These are phyloP conservation scores for Paramormyrops hopkinsi DNA, from an alignment of 2,797 vertebrate species.

Conservation along the genomic window DNA sequence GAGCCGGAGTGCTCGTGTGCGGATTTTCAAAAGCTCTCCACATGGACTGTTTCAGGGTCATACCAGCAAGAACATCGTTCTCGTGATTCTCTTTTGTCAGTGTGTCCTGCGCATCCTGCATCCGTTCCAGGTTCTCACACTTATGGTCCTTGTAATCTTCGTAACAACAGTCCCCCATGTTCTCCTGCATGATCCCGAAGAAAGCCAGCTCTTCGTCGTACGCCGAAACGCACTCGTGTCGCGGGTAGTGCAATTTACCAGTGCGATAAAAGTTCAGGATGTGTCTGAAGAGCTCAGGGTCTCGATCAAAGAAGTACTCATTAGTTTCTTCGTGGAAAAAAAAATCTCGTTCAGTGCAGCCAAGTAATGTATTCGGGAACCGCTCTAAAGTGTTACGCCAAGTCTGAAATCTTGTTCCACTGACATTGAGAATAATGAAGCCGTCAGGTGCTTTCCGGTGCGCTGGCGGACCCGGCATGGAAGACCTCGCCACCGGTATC, in stretches of 20 bases:
- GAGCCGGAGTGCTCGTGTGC: constrained; percentile 86
- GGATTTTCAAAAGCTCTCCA: constrained; percentile 95
- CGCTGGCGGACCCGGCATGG: constrained; percentile 82
- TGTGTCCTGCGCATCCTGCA: constrained; percentile 86
- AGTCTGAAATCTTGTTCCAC: constrained; percentile 88
- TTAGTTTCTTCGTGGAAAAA: constrained; percentile 89
- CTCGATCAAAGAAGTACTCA: constrained; percentile 92
- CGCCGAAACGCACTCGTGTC: constrained; percentile 88
- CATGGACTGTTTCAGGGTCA: constrained; percentile 80
- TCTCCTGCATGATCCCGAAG: constrained; percentile 90
- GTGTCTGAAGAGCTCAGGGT: constrained; percentile 91
- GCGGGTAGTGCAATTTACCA: constrained; percentile 87
- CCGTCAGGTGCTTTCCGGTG: constrained; percentile 78
- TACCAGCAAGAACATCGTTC: constrained; percentile 71
- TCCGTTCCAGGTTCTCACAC: constrained; percentile 82
- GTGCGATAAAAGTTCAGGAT: constrained; percentile 94
- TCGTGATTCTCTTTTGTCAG: constrained; percentile 62
- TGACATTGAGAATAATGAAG: constrained; percentile 86
- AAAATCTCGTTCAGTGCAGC: constrained; percentile 87
- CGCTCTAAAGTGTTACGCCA: constrained; percentile 88
- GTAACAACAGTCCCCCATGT: constrained; percentile 90
- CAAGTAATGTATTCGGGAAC: constrained; percentile 87
- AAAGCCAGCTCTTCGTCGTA: constrained; percentile 90
- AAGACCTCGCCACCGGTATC: constrained; percentile 90
- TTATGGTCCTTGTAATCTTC: constrained; percentile 93